Evolutionary conservation across 2,888 invertebrate species (phyloP).

Genomic region (Gymnoscelis rufifasciata): DNA sequence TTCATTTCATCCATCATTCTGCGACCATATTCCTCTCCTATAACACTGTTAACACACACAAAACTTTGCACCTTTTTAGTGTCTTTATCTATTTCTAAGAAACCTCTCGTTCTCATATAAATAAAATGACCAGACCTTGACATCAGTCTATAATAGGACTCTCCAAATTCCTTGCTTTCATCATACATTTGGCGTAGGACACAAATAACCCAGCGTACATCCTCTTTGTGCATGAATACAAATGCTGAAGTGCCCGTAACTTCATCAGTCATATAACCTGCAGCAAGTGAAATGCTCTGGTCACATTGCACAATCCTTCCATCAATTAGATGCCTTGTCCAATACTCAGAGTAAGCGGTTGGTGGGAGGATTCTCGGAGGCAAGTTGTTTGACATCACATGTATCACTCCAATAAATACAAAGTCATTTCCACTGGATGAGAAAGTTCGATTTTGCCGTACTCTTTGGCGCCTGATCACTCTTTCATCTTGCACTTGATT

Average conservation of each 20-base stretch:
- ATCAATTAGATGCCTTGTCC: constrained; percentile 92
- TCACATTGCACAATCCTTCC: constrained; percentile 94
- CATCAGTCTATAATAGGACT: constrained; percentile 91
- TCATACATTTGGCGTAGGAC: constrained; percentile 94
- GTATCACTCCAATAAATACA: constrained; percentile 86
- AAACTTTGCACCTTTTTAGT: constrained; percentile 90
- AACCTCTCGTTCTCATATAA: constrained; percentile 90
- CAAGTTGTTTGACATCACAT: constrained; percentile 78
- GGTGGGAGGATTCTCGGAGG: constrained; percentile 81
- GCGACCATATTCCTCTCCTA: constrained; percentile 86
- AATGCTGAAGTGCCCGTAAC: constrained; percentile 93
- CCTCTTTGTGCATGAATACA: constrained; percentile 92
- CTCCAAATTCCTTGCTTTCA: constrained; percentile 88
- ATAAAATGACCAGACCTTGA: constrained; percentile 91
- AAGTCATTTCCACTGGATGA: constrained; percentile 81
- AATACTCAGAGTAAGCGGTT: constrained; percentile 88
- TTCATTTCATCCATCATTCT: constrained; percentile 88
- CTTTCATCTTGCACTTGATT: constrained; percentile 73
- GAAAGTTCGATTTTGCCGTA: constrained; percentile 70
- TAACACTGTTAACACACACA: constrained; percentile 90
- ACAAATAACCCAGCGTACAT: constrained; percentile 92
- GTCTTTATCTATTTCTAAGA: constrained; percentile 87
- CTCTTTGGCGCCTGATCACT: constrained; percentile 72
- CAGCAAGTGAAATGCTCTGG: constrained; percentile 92
- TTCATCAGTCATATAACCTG: constrained; percentile 93